These are phyloP conservation scores for Melanotaenia parkinsoni DNA, from an alignment of 2,797 vertebrate species.

Conservation along the genomic window DNA sequence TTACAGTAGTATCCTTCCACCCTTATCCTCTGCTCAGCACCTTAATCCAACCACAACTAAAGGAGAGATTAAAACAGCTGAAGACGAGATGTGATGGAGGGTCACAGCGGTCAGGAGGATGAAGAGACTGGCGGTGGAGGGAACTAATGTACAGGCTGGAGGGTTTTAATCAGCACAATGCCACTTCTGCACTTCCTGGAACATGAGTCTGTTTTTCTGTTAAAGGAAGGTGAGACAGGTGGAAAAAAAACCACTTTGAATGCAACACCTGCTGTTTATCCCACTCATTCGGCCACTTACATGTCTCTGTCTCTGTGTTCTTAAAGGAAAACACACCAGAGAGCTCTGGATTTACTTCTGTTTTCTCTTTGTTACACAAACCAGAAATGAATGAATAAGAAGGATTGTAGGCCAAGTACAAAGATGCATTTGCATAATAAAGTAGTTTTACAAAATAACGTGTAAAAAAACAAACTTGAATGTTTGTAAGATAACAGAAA, in stretches of 20 bases:
- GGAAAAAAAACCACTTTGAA: constrained; percentile 31
- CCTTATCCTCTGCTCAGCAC: constrained; percentile 15
- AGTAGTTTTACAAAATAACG: too few species aligned
- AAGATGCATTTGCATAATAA: too few species aligned
- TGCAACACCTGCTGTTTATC: constrained; percentile 70
- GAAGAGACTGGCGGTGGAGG: constrained; percentile 4
- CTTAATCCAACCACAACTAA: constrained; percentile 55
- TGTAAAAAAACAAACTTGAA: too few species aligned
- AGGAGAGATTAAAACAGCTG: constrained; percentile 45
- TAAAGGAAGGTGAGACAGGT: constrained; percentile 30
- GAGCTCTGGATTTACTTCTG: background rate
- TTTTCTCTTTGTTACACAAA: background rate
- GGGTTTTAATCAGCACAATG: constrained; percentile 54
- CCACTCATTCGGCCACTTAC: constrained; percentile 30
- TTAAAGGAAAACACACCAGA: constrained; percentile 17
- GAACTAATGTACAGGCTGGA: constrained; percentile 1
- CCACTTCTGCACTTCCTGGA: constrained; percentile 63
- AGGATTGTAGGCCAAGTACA: too few species aligned
- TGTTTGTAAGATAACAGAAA: too few species aligned
- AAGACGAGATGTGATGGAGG: constrained; percentile 39
- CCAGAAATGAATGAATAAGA: background rate
- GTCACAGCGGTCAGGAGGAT: constrained; percentile 45
- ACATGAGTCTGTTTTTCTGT: constrained; percentile 50
- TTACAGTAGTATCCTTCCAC: constrained; percentile 33
- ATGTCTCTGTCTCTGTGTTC: constrained; percentile 22